Percentiles rank a stretch among this genome's conserved stretches.
Conservation (phyloP, 2,888 invertebrate genomes). For the Tetragonula carbonaria region DNA sequence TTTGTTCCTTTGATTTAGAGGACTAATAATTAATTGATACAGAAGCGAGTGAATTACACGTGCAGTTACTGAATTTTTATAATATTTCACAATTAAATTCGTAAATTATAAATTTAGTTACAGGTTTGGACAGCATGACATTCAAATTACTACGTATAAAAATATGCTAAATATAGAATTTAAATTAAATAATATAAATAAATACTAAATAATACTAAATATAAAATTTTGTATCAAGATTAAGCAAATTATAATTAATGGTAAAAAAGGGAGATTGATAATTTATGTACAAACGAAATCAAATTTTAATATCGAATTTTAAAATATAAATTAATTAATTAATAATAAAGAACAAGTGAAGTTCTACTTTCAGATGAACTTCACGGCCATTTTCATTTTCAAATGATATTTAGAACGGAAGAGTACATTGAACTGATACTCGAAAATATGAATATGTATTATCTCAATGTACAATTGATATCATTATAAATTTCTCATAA, state of each 20-base stretch:
- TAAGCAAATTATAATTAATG: not conserved
- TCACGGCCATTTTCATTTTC: not conserved
- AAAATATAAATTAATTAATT: not conserved
- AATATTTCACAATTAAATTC: too few species aligned
- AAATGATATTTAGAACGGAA: not conserved
- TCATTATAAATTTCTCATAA: not conserved
- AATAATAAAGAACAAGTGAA: not conserved
- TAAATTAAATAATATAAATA: too few species aligned
- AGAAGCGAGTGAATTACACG: not conserved
- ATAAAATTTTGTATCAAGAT: not conserved
- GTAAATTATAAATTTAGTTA: too few species aligned
- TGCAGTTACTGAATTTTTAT: too few species aligned
- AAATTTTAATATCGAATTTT: not conserved
- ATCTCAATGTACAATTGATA: not conserved
- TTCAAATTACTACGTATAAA: not conserved
- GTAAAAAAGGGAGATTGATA: not conserved
- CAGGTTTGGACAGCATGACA: not conserved
- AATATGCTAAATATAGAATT: too few species aligned
- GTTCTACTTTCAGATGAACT: not conserved
- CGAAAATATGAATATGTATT: not conserved
- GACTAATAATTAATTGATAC: not conserved
- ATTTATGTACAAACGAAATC: not conserved
- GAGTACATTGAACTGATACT: not conserved
- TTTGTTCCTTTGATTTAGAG: not conserved
- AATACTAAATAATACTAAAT: too few species aligned